Conservation (phyloP, 1,140 invertebrate species). For the Brachionus paranguensis region DNA sequence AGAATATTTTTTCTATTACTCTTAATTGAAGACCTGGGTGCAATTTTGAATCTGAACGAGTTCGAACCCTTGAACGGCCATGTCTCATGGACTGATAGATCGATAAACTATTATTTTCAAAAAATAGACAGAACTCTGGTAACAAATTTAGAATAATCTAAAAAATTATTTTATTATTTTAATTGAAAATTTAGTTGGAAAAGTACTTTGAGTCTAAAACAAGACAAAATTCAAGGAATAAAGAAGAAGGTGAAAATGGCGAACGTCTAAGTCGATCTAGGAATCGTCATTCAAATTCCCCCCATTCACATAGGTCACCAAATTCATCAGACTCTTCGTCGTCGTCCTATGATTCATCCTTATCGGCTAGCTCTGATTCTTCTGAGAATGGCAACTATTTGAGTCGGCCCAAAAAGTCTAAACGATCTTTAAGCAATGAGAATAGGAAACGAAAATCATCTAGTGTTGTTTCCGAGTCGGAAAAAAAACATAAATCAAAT, state of each 20-base stretch:
- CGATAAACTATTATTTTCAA: conserved; percentile 94
- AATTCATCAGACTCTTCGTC: not conserved
- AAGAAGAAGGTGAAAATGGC: not conserved
- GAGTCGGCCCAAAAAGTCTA: not conserved
- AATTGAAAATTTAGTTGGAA: not conserved
- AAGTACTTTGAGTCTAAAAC: conserved; percentile 17
- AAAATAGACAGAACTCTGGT: conserved; percentile 67
- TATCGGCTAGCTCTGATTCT: not conserved
- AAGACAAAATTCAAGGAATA: not conserved
- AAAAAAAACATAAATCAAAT: not conserved
- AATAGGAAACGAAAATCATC: conserved; percentile 20
- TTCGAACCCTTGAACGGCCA: conserved; percentile 86
- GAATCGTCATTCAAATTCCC: not conserved
- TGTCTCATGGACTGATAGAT: conserved; percentile 95
- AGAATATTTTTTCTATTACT: not conserved
- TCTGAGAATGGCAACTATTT: not conserved
- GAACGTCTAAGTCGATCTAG: not conserved
- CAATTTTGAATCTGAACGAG: conserved; percentile 94
- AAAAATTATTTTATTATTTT: not conserved
- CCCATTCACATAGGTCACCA: not conserved
- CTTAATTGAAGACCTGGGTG: conserved; percentile 75
- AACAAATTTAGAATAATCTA: not conserved
- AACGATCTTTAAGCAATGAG: not conserved
- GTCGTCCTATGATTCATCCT: not conserved
- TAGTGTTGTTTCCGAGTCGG: not conserved